Evolutionary conservation across 2,888 invertebrate genomes (phyloP).

Genomic region (Eutolmus rufibarbis): DNA sequence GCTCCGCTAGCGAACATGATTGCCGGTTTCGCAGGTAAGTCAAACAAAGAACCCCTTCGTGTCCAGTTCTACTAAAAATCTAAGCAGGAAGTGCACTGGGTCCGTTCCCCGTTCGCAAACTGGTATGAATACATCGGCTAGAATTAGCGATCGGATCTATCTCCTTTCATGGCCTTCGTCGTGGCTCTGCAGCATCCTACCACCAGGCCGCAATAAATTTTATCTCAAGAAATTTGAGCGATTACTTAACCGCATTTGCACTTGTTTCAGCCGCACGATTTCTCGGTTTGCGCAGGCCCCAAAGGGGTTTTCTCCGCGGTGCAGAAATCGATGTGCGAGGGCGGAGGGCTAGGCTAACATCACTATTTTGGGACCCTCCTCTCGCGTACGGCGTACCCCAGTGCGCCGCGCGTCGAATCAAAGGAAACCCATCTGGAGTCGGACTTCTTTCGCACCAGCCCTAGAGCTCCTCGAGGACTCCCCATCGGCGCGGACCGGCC

Average conservation of each 20-base stretch:
- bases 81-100: not conserved
- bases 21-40: not conserved
- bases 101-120: not conserved
- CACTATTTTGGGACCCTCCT: not conserved
- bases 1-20: not conserved
- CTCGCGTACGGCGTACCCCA: not conserved
- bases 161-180: not conserved
- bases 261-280: constrained; percentile 40
- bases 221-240: constrained; percentile 16
- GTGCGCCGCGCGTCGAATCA: not conserved
- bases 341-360: not conserved
- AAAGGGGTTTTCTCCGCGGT: not conserved
- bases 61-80: not conserved
- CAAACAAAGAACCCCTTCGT: not conserved
- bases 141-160: constrained; percentile 4
- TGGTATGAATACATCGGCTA: not conserved
- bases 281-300: not conserved
- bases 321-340: not conserved
- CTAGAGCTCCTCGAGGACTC: not conserved
- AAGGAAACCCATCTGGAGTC: not conserved
- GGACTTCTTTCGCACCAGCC: not conserved
- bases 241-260: constrained; percentile 39
- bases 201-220: constrained; percentile 1
- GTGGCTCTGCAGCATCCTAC: not conserved
- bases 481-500: not conserved